A percentile compares a stretch with the other conserved stretches of the same genome.
phyloP scores from a whole-genome alignment of 1,140 invertebrate species.

The Achatina immaculata region DNA sequence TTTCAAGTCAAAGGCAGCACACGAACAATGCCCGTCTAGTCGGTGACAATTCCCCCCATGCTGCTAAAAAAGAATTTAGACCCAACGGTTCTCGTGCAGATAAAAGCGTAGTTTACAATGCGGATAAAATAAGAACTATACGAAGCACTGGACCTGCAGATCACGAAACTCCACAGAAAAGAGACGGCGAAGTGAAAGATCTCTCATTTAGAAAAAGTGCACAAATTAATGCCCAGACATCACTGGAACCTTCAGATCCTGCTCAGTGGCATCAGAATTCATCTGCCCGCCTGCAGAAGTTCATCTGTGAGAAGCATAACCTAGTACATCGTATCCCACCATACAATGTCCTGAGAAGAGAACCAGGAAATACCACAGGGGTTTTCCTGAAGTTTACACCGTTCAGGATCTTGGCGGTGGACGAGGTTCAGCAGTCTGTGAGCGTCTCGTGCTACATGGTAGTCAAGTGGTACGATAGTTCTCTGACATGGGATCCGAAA shows the following conservation, averaged over 20 bases:
- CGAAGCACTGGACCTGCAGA: too few relatives aligned
- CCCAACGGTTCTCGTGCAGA: too few relatives aligned
- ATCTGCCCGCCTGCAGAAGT: neutral
- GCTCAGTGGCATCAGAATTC: neutral
- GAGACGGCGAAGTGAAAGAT: neutral
- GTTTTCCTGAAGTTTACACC: conserved; percentile 20
- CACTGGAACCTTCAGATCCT: neutral
- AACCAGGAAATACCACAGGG: neutral
- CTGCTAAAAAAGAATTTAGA: too few relatives aligned
- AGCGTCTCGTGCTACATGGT: conserved; percentile 35
- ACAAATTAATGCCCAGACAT: neutral
- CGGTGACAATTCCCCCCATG: too few relatives aligned
- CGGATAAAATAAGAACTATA: too few relatives aligned
- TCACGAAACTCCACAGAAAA: neutral
- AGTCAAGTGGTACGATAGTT: conserved; percentile 40
- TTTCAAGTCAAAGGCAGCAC: too few relatives aligned
- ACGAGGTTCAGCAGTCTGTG: conserved; percentile 45
- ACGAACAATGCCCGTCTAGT: too few relatives aligned
- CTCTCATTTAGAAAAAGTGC: neutral
- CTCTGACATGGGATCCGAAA: conserved; percentile 74
- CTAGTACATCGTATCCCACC: neutral
- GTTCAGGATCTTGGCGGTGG: conserved; percentile 37
- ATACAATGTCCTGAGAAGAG: neutral
- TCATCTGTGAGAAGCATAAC: neutral
- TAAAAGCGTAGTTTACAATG: too few relatives aligned